Evolutionary conservation across 1,140 invertebrate genomes (phyloP), one percentile per base, ranked within the genome.

Genomic region (Caenorhabditis brenneri): DNA sequence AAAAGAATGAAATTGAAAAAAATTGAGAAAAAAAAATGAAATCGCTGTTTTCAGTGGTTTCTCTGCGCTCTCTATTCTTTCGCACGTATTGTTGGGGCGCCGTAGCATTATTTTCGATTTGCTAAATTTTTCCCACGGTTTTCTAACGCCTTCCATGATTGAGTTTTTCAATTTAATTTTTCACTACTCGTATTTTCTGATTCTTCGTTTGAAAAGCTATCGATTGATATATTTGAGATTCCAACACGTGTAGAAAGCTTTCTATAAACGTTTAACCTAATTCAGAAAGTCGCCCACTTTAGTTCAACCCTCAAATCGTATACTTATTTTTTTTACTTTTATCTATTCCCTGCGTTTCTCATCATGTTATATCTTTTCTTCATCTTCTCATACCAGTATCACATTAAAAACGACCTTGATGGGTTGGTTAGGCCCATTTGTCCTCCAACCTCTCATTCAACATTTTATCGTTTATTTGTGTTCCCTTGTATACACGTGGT

Each of bases 341-440:
- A 27, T 55, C 24, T 22, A 10, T 29, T 55, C 36, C 24, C 65
- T n/a, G 15, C n/a, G 65, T 42, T n/a, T 74, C 65, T 24, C 27
- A 42, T 42, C 33, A 42, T 12, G 6, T 16, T 65, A 15, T 16
- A 31, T 58, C 6, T 19, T 36, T 51, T 51, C 4, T 51, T 1
- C n/a, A n/a, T 51, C n/a, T 51, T n/a, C 4, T 19, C n/a, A 74
- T 74, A 74, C 65, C 65, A 74, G 65, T 74, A 74, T 74, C 65
- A 74, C 65, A 74, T 74, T 74, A 74, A 74, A 74, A 74, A 19
- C 36, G 65, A 33, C 65, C 65, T 74, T 74, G 65, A 74, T 22
- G 65, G 16, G 36, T 27, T n/a, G n/a, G 7, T 5, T 24, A 12
- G 19, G 36, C 65, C n/a, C 6, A 33, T 65, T 65, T 42, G 65